Evolutionary conservation across 2,113 vertebrate species (phyloP).

Genomic region (Sorex araneus): DNA sequence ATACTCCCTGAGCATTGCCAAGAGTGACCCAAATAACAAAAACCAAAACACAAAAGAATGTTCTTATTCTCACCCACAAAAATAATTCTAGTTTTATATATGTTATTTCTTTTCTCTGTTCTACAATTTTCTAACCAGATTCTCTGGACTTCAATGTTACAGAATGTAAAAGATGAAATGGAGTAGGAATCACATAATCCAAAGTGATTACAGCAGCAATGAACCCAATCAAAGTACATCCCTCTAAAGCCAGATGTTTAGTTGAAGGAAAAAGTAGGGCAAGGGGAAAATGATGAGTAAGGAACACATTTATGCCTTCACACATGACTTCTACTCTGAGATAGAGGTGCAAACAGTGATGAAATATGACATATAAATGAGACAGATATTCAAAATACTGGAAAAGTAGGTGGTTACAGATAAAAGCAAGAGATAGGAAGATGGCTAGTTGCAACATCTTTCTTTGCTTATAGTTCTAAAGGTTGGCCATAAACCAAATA

Average conservation of each 20-base stretch:
- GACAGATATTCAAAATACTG: not conserved
- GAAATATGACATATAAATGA: slow-evolving; percentile 19
- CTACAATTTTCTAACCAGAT: not conserved
- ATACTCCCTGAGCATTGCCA: too few species aligned
- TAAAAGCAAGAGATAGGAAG: not conserved
- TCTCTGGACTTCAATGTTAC: not conserved
- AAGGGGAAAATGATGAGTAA: too few species aligned
- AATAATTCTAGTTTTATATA: not conserved
- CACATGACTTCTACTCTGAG: not conserved
- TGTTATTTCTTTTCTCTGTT: not conserved
- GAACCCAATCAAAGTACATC: not conserved
- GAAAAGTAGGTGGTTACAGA: not conserved
- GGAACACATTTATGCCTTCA: not conserved
- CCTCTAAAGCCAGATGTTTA: not conserved
- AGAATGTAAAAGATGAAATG: not conserved
- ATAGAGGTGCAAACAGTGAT: not conserved
- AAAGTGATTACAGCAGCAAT: not conserved
- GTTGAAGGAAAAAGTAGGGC: not conserved
- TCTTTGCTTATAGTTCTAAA: not conserved
- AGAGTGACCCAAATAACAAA: too few species aligned
- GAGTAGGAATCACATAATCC: not conserved
- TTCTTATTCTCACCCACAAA: too few species aligned
- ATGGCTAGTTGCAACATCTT: not conserved
- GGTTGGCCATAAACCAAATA: not conserved
- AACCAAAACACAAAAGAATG: too few species aligned